phyloP scores from a whole-genome alignment of 2,888 invertebrate species.

The Acrobasis repandana region DNA sequence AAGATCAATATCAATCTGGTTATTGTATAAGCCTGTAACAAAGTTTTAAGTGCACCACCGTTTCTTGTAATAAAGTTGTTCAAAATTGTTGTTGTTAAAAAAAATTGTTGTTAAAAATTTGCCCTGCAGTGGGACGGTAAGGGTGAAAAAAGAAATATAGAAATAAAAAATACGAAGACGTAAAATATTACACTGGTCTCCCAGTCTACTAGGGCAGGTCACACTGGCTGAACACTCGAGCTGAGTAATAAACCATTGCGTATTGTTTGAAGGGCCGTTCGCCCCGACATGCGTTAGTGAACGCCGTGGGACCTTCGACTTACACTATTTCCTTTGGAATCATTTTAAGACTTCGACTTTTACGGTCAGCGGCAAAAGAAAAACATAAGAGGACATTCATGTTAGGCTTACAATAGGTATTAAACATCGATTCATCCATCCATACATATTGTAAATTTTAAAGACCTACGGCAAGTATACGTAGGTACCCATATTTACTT shows the following conservation, averaged over 20 bases:
- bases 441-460: not conserved
- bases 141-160: too few relatives aligned
- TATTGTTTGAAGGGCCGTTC: conserved; percentile 56
- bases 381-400: not conserved
- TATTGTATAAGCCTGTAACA: too few relatives aligned
- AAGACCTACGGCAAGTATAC: too few relatives aligned
- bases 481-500: too few relatives aligned
- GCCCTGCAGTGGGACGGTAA: not conserved
- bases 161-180: not conserved
- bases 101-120: too few relatives aligned
- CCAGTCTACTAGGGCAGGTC: conserved; percentile 4
- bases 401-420: not conserved
- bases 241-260: conserved; percentile 44
- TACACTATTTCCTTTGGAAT: conserved; percentile 15
- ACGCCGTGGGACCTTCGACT: conserved; percentile 42
- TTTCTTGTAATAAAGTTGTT: too few relatives aligned
- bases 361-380: not conserved
- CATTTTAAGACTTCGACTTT: conserved; percentile 27
- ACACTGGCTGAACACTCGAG: conserved; percentile 17
- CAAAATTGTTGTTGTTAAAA: too few relatives aligned
- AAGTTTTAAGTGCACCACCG: too few relatives aligned
- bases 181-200: not conserved
- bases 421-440: too few relatives aligned
- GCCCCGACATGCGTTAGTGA: conserved; percentile 56
- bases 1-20: too few relatives aligned